Percentiles rank a stretch among this genome's conserved stretches.
phyloP scores from a whole-genome alignment of 2,888 invertebrate species.

The Drosophila pseudotalamancana region DNA sequence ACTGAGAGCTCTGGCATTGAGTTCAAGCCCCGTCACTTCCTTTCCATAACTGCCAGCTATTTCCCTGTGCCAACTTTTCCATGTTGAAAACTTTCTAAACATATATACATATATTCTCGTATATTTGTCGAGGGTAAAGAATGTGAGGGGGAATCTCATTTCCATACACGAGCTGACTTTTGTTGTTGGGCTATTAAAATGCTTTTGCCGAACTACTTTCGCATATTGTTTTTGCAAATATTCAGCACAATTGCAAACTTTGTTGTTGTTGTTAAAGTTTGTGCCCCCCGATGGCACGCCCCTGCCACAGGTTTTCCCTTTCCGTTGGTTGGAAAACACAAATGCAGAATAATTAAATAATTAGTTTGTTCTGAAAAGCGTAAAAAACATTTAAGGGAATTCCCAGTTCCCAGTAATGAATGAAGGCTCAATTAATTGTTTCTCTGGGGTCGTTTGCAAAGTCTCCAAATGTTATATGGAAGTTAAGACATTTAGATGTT shows the following conservation, averaged over 20 bases:
- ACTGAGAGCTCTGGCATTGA: background rate
- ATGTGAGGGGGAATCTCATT: background rate
- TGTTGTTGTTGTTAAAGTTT: conserved; percentile 1
- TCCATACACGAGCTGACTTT: conserved; percentile 38
- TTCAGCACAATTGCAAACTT: conserved; percentile 32
- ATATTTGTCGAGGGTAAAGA: background rate
- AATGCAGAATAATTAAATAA: conserved; percentile 38
- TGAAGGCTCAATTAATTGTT: conserved; percentile 18
- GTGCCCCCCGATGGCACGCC: background rate
- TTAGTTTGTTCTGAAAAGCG: conserved; percentile 28
- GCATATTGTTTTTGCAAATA: conserved; percentile 11
- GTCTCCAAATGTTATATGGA: background rate
- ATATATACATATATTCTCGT: conserved; percentile 8
- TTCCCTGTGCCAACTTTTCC: conserved; percentile 39
- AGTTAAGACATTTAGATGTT: background rate
- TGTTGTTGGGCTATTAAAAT: conserved; percentile 53
- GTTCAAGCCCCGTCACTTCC: conserved; percentile 42
- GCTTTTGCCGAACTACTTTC: conserved; percentile 23
- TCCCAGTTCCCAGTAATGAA: conserved; percentile 9
- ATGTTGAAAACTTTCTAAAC: conserved; percentile 49
- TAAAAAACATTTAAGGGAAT: conserved; percentile 23
- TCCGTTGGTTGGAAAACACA: background rate
- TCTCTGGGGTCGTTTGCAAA: background rate
- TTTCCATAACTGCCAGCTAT: conserved; percentile 43
- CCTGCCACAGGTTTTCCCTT: conserved; percentile 11